Conservation (phyloP, 2,888 invertebrate genomes). For the Dryococelus australis region DNA sequence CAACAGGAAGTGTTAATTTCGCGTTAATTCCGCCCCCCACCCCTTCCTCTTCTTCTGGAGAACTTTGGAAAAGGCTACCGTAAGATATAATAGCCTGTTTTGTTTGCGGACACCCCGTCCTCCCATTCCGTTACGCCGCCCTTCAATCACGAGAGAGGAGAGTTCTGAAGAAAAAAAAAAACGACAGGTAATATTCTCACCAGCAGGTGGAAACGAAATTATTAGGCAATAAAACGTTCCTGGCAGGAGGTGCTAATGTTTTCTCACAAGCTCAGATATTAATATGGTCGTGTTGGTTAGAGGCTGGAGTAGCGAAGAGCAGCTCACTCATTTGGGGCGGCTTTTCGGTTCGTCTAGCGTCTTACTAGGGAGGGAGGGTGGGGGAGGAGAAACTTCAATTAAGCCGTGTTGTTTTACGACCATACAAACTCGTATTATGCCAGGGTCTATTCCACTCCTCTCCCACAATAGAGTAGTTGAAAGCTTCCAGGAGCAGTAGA, state of each 20-base stretch:
- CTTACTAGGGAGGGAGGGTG: background rate
- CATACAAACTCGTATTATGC: background rate
- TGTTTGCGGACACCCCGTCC: no score
- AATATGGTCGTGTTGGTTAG: background rate
- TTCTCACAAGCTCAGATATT: background rate
- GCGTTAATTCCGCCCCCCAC: background rate
- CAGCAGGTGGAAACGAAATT: conserved; percentile 1
- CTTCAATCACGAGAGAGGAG: background rate
- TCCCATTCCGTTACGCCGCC: background rate
- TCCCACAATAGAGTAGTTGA: no score
- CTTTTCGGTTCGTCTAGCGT: background rate
- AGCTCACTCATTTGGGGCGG: background rate
- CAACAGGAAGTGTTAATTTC: background rate
- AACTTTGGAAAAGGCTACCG: no score
- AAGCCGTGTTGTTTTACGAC: background rate
- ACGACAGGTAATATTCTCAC: background rate
- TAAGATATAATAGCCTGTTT: no score
- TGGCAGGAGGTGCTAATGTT: background rate
- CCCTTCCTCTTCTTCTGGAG: background rate
- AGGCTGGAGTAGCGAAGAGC: background rate
- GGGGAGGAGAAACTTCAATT: background rate
- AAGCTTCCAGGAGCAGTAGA: no score
- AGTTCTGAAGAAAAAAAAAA: background rate
- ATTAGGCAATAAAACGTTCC: background rate
- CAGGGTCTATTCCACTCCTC: no score